Percentiles rank a stretch among this genome's conserved stretches.
Evolutionary conservation across 1,140 invertebrate species (phyloP).

Genomic region (Archivesica marissinica): DNA sequence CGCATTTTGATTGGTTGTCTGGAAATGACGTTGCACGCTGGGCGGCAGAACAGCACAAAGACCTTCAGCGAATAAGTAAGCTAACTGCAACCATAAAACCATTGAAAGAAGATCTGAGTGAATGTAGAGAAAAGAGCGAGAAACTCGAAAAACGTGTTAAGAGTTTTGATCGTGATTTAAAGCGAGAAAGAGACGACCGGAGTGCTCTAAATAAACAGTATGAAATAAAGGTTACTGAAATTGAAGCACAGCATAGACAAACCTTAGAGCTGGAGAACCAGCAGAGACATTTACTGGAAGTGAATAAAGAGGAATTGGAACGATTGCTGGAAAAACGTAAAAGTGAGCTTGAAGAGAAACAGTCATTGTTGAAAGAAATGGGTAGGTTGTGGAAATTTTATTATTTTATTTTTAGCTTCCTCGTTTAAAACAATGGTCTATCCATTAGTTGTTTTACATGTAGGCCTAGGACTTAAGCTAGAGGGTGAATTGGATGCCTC

Average conservation of each 20-base stretch:
- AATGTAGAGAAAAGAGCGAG: constrained; percentile 70
- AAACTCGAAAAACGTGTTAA: constrained; percentile 74
- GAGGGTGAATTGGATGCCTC: too few relatives aligned
- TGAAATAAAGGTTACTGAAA: constrained; percentile 76
- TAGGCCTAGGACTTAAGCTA: too few relatives aligned
- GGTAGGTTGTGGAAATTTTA: constrained; percentile 61
- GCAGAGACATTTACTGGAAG: constrained; percentile 56
- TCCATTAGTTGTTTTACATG: too few relatives aligned
- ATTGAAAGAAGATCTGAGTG: constrained; percentile 75
- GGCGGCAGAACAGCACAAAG: constrained; percentile 81
- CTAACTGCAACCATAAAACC: constrained; percentile 74
- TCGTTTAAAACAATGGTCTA: background rate
- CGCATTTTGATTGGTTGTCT: constrained; percentile 77
- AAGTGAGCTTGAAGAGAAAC: constrained; percentile 51
- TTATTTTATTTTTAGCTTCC: background rate
- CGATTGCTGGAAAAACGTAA: constrained; percentile 67
- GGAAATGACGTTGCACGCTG: constrained; percentile 80
- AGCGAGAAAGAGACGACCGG: constrained; percentile 76
- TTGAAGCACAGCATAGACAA: constrained; percentile 69
- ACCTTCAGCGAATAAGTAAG: constrained; percentile 78
- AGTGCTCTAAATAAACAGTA: constrained; percentile 73
- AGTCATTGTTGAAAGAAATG: constrained; percentile 66
- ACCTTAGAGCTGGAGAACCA: constrained; percentile 71
- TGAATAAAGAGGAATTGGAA: constrained; percentile 50
- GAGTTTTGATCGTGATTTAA: constrained; percentile 75